Percentiles rank a stretch among this genome's conserved stretches.
These are phyloP conservation scores for Drosophila aldrichi DNA, from an alignment of 2,888 invertebrate species.

Conservation along the genomic window DNA sequence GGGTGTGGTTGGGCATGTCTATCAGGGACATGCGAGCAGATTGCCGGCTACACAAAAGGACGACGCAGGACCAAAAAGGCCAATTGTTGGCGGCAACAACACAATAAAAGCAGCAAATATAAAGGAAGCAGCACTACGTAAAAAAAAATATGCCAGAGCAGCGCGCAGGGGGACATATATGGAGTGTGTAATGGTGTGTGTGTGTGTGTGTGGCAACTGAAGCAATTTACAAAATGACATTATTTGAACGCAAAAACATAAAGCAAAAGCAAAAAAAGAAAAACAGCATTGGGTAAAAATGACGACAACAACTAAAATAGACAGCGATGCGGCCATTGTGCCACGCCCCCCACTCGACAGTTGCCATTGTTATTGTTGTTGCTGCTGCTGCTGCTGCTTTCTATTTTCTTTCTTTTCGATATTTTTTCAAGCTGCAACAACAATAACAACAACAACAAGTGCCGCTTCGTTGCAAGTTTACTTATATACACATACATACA, in stretches of 20 bases:
- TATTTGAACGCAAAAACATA: slow-evolving; percentile 76
- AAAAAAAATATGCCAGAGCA: slow-evolving; percentile 70
- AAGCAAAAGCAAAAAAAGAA: slow-evolving; percentile 31
- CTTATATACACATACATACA: slow-evolving; percentile 28
- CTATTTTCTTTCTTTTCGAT: slow-evolving; percentile 14
- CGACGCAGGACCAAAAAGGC: slow-evolving; percentile 60
- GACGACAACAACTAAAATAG: slow-evolving; percentile 74
- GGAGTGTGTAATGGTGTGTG: slow-evolving; percentile 20
- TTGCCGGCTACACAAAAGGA: slow-evolving; percentile 45
- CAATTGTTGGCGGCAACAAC: slow-evolving; percentile 65
- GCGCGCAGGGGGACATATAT: slow-evolving; percentile 7
- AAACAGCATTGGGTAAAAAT: slow-evolving; percentile 55
- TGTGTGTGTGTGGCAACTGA: slow-evolving; percentile 48
- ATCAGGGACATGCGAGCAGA: slow-evolving; percentile 26
- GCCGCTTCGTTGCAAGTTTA: slow-evolving; percentile 59
- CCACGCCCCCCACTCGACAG: slow-evolving; percentile 10
- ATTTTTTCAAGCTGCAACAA: slow-evolving; percentile 28
- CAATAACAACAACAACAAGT: neutral
- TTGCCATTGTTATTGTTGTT: slow-evolving; percentile 52
- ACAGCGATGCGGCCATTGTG: slow-evolving; percentile 49
- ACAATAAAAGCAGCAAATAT: slow-evolving; percentile 59
- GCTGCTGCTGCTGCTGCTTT: slow-evolving; percentile 17
- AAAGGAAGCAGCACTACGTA: slow-evolving; percentile 59
- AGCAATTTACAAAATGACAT: slow-evolving; percentile 80
- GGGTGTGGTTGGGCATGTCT: neutral